phyloP scores from a whole-genome alignment of 1,140 invertebrate species.

The Brachionus calyciflorus region DNA sequence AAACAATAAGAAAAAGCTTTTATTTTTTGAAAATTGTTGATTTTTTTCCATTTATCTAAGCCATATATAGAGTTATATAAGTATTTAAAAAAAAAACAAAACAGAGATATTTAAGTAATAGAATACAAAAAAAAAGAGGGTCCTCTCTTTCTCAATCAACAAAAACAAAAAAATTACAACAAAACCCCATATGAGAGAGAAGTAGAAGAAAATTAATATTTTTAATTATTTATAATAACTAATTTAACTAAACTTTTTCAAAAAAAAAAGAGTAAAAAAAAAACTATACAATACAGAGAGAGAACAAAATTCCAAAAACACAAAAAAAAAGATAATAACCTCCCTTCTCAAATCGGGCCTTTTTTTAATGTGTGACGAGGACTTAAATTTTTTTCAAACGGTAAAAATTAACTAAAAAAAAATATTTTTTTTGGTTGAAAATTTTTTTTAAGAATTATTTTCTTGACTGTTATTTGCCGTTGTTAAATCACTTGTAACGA shows the following conservation, averaged over 20 bases:
- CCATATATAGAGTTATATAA: constrained; percentile 2
- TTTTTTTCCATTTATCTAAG: constrained; percentile 27
- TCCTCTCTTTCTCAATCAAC: not conserved
- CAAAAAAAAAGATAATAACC: too few species aligned
- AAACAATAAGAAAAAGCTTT: too few species aligned
- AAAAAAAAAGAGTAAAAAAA: constrained; percentile 2
- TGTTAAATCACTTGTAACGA: not conserved
- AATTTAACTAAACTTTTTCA: not conserved
- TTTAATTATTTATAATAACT: constrained; percentile 7
- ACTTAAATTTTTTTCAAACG: too few species aligned
- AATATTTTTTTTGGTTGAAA: constrained; percentile 14
- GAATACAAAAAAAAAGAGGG: not conserved
- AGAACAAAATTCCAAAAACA: constrained; percentile 6
- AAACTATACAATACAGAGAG: constrained; percentile 25
- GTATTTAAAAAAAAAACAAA: not conserved
- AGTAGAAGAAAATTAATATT: not conserved
- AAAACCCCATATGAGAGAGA: too few species aligned
- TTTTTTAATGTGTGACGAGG: constrained; percentile 22
- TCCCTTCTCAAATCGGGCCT: constrained; percentile 1
- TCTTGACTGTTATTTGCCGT: not conserved
- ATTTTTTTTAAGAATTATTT: not conserved
- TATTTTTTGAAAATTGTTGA: too few species aligned
- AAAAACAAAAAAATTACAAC: constrained; percentile 16
- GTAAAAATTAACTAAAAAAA: constrained; percentile 29
- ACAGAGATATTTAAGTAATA: not conserved